Conservation (phyloP, 2,888 invertebrate genomes). For the Sialis fuliginosa region DNA sequence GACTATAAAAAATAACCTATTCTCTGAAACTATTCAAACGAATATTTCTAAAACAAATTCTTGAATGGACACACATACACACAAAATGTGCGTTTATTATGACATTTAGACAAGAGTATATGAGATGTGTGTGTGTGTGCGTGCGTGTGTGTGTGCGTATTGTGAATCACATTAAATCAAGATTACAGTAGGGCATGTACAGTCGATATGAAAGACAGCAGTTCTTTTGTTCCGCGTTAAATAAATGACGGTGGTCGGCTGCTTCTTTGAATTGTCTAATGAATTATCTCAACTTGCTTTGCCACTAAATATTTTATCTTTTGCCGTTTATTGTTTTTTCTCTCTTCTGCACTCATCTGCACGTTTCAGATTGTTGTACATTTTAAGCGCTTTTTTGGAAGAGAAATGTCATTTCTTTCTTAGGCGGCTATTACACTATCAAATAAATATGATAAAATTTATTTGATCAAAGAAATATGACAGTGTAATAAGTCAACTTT, state of each 20-base stretch:
- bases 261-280: conserved; percentile 3
- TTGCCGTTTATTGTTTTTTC: background rate
- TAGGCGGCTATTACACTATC: too few relatives aligned
- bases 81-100: background rate
- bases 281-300: conserved; percentile 4
- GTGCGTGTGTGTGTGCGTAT: background rate
- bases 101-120: background rate
- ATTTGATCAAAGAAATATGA: too few relatives aligned
- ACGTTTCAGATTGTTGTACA: too few relatives aligned
- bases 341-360: too few relatives aligned
- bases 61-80: too few relatives aligned
- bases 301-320: conserved; percentile 5
- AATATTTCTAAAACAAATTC: too few relatives aligned
- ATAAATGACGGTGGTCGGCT: conserved; percentile 4
- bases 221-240: conserved; percentile 6
- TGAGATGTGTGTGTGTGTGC: background rate
- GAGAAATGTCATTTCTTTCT: too few relatives aligned
- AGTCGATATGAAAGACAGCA: conserved; percentile 1
- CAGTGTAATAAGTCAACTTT: too few relatives aligned
- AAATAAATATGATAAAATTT: too few relatives aligned
- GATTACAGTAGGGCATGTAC: conserved; percentile 4
- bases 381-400: too few relatives aligned
- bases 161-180: conserved; percentile 5
- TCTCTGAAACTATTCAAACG: too few relatives aligned
- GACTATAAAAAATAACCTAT: too few relatives aligned